Conservation (phyloP, 2,888 invertebrate genomes). For the Quadroppia sp. region DNA sequence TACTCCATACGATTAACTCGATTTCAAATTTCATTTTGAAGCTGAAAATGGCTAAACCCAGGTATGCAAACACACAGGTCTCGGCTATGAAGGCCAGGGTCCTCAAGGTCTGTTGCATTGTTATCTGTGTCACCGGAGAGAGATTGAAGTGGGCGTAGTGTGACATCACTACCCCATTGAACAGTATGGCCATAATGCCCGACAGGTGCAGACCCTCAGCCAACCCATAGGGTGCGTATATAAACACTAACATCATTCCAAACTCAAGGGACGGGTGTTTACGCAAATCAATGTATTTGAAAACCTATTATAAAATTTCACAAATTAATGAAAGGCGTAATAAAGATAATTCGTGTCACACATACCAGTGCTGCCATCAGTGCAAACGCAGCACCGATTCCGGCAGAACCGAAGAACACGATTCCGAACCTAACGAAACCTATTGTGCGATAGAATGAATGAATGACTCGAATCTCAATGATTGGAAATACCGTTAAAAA, state of each 20-base stretch:
- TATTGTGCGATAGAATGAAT: not conserved
- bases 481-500: constrained; percentile 64
- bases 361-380: constrained; percentile 69
- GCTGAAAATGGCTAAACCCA: constrained; percentile 89
- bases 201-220: constrained; percentile 94
- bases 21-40: constrained; percentile 85
- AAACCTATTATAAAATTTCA: constrained; percentile 46
- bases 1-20: constrained; percentile 85
- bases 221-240: constrained; percentile 95
- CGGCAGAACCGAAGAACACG: constrained; percentile 98
- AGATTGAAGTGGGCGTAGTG: constrained; percentile 98
- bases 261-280: constrained; percentile 98
- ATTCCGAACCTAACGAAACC: constrained; percentile 73
- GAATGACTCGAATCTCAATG: no score
- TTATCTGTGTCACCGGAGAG: constrained; percentile 96
- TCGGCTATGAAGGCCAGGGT: constrained; percentile 95
- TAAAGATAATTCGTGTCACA: no score
- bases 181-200: constrained; percentile 98
- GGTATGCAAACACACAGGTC: constrained; percentile 97
- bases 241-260: constrained; percentile 96
- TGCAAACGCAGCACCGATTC: constrained; percentile 91
- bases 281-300: constrained; percentile 92
- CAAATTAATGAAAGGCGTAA: constrained; percentile 28
- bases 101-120: constrained; percentile 97
- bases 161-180: constrained; percentile 99